Percentiles rank a stretch among this genome's conserved stretches.
Evolutionary conservation across 2,797 vertebrate genomes (phyloP).

Genomic region (Silurus lanzhouensis): DNA sequence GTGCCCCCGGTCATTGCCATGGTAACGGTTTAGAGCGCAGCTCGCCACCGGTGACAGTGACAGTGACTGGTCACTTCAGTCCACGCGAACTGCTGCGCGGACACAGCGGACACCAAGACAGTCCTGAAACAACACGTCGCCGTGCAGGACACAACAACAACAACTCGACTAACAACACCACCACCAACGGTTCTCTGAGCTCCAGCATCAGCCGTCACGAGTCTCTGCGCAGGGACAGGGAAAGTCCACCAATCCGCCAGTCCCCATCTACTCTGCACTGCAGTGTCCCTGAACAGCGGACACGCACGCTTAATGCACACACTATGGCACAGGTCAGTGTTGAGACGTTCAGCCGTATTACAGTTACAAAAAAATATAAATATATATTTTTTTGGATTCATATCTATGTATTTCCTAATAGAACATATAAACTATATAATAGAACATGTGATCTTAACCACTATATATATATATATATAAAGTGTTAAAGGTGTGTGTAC

Average conservation of each 20-base stretch:
- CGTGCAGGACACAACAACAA: conserved; percentile 70
- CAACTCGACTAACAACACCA: conserved; percentile 72
- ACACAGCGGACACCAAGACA: conserved; percentile 80
- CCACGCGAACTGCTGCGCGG: conserved; percentile 89
- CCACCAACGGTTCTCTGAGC: conserved; percentile 80
- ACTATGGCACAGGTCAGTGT: conserved; percentile 87
- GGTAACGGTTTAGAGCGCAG: conserved; percentile 87
- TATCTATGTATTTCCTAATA: no score
- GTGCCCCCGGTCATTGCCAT: conserved; percentile 88
- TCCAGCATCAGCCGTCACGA: conserved; percentile 90
- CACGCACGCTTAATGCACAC: conserved; percentile 75
- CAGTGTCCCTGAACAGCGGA: conserved; percentile 78
- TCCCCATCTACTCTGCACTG: conserved; percentile 90
- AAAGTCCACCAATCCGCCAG: conserved; percentile 91
- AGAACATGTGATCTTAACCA: no score
- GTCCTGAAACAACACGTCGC: conserved; percentile 85
- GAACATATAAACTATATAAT: no score
- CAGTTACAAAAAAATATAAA: background rate
- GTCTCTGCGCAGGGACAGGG: conserved; percentile 84
- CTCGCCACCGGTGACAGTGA: conserved; percentile 82
- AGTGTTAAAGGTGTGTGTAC: no score
- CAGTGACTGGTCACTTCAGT: conserved; percentile 83
- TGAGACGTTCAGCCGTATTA: background rate
- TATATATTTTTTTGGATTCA: no score
- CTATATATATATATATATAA: no score